Percentiles rank a stretch among this genome's conserved stretches.
These are phyloP conservation scores for Automeris io DNA, from an alignment of 2,888 invertebrate species.

Conservation along the genomic window DNA sequence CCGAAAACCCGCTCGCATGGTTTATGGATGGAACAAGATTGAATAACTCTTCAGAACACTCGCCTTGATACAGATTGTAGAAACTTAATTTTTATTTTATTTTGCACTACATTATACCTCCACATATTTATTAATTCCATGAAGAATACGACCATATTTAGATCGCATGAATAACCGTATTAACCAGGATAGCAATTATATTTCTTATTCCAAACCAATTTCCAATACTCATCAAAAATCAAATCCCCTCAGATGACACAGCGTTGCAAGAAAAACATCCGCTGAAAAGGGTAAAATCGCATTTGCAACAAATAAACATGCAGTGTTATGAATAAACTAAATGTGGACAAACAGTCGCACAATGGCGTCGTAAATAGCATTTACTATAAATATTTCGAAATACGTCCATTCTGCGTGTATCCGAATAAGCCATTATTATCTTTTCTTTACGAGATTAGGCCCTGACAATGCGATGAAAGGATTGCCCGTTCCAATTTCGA, in stretches of 20 bases:
- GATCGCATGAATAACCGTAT: conserved; percentile 15
- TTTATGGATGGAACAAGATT: too few relatives aligned
- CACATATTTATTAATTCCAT: too few relatives aligned
- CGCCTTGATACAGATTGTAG: too few relatives aligned
- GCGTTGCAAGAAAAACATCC: conserved; percentile 61
- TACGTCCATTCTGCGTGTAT: conserved; percentile 30
- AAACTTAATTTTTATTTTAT: too few relatives aligned
- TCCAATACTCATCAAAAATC: conserved; percentile 26
- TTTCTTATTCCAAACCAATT: conserved; percentile 24
- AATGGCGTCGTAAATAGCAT: conserved; percentile 39
- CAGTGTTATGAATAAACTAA: conserved; percentile 50
- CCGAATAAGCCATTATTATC: conserved; percentile 1
- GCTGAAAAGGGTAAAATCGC: conserved; percentile 43
- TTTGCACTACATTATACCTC: too few relatives aligned
- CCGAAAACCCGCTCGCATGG: too few relatives aligned
- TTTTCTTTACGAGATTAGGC: conserved; percentile 26
- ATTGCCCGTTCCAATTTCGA: conserved; percentile 28
- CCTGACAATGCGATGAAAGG: conserved; percentile 27
- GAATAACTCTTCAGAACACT: too few relatives aligned
- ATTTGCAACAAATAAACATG: conserved; percentile 22
- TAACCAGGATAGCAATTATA: conserved; percentile 27
- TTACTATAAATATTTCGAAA: conserved; percentile 55
- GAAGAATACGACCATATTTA: not conserved
- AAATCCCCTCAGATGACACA: conserved; percentile 38
- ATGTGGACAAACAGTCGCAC: conserved; percentile 64